A percentile compares a stretch with the other conserved stretches of the same genome.
Conservation (phyloP, 92 coral and sea anemone species). For the Diadumene lineata region DNA sequence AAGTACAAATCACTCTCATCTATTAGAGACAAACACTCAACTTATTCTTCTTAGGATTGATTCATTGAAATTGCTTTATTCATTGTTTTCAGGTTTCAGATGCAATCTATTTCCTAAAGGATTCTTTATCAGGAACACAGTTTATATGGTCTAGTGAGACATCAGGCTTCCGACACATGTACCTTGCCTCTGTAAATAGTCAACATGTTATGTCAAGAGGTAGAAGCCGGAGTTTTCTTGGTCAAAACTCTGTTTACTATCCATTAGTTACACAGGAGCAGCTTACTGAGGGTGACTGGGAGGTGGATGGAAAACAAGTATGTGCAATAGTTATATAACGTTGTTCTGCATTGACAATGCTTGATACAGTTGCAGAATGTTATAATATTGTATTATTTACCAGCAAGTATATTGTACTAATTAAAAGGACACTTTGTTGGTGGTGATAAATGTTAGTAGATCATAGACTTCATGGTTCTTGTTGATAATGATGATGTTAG, state of each 20-base stretch:
- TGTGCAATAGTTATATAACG: neutral
- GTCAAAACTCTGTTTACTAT: conserved; percentile 77
- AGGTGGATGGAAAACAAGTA: conserved; percentile 90
- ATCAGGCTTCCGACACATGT: conserved; percentile 94
- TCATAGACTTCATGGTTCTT: too few species aligned
- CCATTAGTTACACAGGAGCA: conserved; percentile 92
- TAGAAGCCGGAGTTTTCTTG: conserved; percentile 57
- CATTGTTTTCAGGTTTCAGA: conserved; percentile 72
- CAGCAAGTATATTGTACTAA: too few species aligned
- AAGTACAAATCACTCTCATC: conserved; percentile 24
- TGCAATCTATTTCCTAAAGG: conserved; percentile 67
- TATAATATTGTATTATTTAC: too few species aligned
- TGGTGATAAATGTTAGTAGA: too few species aligned
- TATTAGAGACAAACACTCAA: too few species aligned
- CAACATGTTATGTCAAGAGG: conserved; percentile 71
- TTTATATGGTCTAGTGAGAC: conserved; percentile 98
- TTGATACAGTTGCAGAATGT: too few species aligned
- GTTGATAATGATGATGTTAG: too few species aligned
- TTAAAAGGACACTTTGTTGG: too few species aligned
- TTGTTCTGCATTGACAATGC: too few species aligned
- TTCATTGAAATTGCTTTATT: neutral
- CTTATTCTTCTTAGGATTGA: too few species aligned
- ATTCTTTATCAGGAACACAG: conserved; percentile 55
- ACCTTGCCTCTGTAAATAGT: conserved; percentile 74
- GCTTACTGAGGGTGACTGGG: conserved; percentile 97